Evolutionary conservation across 2,888 invertebrate genomes (phyloP), one percentile per base, ranked within the genome.

Genomic region (Andrena bicolor): DNA sequence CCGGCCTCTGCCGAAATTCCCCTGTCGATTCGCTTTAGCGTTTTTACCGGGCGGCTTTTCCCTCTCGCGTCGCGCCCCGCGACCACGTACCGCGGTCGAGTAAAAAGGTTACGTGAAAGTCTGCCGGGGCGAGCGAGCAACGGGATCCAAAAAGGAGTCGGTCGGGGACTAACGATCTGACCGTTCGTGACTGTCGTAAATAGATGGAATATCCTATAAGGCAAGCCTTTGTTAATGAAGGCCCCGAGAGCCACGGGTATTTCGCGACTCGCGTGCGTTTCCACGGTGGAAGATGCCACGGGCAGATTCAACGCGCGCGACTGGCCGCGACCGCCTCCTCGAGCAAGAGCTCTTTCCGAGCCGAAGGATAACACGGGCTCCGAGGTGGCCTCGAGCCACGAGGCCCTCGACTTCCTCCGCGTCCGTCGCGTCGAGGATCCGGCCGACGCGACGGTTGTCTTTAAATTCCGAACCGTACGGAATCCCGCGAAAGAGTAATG

Each of bases 221-320:
- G 86, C 79, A 86, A 88, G 65, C 81, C 88, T 88, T 88, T 88
- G 88, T 88, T 88, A 88, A 88, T 88, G 88, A 88, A 88, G 84
- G 82, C 71, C 75, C 80, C 64, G 77, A 74, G 77, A 82, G 71
- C 71, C 69, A 72, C 69, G 83, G 86, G 70, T 83, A 82, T 88
- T 88, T 91, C 90, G 89, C 88, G 88, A 88, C 85, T 86, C 86
- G 88, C 89, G 89, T 88, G 88, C 88, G 88, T 91, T 89, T 90
- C 89, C 84, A 90, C 83, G 86, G 82, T 74, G 80, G 85, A 88
- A 86, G 89, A 88, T 87, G 87, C 80, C 79, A 79, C 73, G 86
- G 61, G 58, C 84, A 86, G 89, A 86, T 88, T 86, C 85, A 80
- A 81, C 80, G 51, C 76, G 76, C 78, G 73, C 56, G 73, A 61